These are phyloP conservation scores for Drosophila suzukii DNA, from an alignment of 1,140 invertebrate species.

Conservation along the genomic window DNA sequence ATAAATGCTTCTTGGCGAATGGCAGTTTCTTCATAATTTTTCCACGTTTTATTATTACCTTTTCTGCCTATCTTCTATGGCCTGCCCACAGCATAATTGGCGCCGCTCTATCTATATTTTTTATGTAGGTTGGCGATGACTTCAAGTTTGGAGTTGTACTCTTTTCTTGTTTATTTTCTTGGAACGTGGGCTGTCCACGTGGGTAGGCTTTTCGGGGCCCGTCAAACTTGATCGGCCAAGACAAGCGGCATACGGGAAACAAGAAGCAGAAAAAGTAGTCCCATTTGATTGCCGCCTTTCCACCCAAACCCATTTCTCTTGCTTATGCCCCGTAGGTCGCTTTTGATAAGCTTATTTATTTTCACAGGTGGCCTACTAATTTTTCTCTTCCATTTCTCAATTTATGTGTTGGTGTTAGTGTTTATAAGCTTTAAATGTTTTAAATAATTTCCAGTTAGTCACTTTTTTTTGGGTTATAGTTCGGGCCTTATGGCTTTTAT, in stretches of 20 bases:
- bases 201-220: slow-evolving; percentile 42
- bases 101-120: slow-evolving; percentile 29
- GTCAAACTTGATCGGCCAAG: slow-evolving; percentile 55
- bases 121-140: slow-evolving; percentile 56
- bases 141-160: slow-evolving; percentile 31
- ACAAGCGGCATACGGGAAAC: slow-evolving; percentile 40
- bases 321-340: slow-evolving; percentile 51
- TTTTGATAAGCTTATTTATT: slow-evolving; percentile 68
- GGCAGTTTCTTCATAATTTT: slow-evolving; percentile 56
- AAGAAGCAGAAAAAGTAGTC: slow-evolving; percentile 35
- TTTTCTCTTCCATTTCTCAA: slow-evolving; percentile 39
- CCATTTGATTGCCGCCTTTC: slow-evolving; percentile 56
- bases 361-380: slow-evolving; percentile 68
- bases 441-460: slow-evolving; percentile 42
- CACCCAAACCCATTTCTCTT: slow-evolving; percentile 16
- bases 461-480: slow-evolving; percentile 55
- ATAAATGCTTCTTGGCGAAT: slow-evolving; percentile 41
- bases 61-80: slow-evolving; percentile 26
- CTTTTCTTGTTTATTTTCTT: slow-evolving; percentile 4
- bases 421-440: slow-evolving; percentile 47
- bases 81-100: slow-evolving; percentile 68
- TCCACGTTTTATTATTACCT: slow-evolving; percentile 46
- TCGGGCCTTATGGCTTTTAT: slow-evolving; percentile 49
- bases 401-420: slow-evolving; percentile 1
- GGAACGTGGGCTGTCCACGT: slow-evolving; percentile 42